Conservation (phyloP, 2,113 vertebrate genomes). For the Desmodus rotundus region DNA sequence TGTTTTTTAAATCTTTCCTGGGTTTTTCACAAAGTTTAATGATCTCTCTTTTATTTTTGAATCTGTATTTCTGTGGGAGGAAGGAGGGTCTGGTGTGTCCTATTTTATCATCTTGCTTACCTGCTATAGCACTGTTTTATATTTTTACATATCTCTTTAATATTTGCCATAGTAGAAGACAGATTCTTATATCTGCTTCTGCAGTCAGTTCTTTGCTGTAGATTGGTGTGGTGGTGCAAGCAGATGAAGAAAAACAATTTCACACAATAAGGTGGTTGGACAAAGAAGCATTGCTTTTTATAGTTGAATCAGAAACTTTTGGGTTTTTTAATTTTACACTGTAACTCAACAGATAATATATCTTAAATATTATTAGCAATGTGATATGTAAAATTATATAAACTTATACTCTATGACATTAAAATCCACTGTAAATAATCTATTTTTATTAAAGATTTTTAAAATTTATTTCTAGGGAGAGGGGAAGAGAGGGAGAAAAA, state of each 20-base stretch:
- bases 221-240: neutral
- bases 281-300: neutral
- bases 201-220: neutral
- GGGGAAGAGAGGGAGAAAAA: no score
- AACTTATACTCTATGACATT: neutral
- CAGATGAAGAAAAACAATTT: neutral
- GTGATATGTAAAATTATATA: neutral
- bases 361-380: neutral
- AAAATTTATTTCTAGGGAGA: no score
- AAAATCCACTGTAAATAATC: neutral
- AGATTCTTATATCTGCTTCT: neutral
- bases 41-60: neutral
- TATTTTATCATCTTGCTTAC: neutral
- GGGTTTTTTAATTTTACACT: neutral
- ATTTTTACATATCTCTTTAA: neutral
- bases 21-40: neutral
- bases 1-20: neutral
- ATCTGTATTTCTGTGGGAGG: neutral
- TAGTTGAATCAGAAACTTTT: neutral
- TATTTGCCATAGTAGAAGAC: neutral
- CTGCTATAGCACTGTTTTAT: neutral
- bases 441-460: no score
- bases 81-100: neutral
- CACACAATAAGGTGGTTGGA: neutral
- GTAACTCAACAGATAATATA: neutral